phyloP scores from a whole-genome alignment of 2,113 vertebrate species.

The Pelobates fuscus region DNA sequence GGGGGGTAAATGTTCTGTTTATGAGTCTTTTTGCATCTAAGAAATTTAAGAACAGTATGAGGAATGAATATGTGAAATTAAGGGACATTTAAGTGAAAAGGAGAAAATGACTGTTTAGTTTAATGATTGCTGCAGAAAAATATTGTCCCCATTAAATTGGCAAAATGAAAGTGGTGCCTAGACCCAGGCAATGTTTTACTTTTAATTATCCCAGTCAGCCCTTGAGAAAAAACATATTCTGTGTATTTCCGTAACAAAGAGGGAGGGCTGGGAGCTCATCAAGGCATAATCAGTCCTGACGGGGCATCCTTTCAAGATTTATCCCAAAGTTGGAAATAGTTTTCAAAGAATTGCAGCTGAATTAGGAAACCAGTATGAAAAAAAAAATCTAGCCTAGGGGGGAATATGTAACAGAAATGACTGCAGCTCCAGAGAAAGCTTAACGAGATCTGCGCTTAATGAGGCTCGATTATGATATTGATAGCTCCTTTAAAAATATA shows the following conservation, averaged over 20 bases:
- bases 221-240: conserved; percentile 48
- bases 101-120: no score
- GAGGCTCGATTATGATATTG: conserved; percentile 48
- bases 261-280: conserved; percentile 26
- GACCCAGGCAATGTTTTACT: conserved; percentile 31
- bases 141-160: conserved; percentile 12
- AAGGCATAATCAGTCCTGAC: conserved; percentile 47
- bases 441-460: conserved; percentile 34
- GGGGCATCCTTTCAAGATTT: conserved; percentile 47
- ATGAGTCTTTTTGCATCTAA: no score
- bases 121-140: conserved; percentile 10
- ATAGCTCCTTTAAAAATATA: conserved; percentile 42
- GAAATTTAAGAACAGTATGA: no score
- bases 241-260: conserved; percentile 36
- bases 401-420: conserved; percentile 29
- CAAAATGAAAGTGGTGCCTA: conserved; percentile 34
- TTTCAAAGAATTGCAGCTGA: conserved; percentile 50
- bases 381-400: conserved; percentile 37
- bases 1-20: no score
- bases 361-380: conserved; percentile 43
- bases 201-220: conserved; percentile 42
- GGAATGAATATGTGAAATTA: neutral
- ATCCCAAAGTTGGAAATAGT: conserved; percentile 48
- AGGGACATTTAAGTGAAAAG: no score
- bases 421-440: conserved; percentile 31